Evolutionary conservation across 2,797 vertebrate genomes (phyloP).

Genomic region (Enoplosus armatus): DNA sequence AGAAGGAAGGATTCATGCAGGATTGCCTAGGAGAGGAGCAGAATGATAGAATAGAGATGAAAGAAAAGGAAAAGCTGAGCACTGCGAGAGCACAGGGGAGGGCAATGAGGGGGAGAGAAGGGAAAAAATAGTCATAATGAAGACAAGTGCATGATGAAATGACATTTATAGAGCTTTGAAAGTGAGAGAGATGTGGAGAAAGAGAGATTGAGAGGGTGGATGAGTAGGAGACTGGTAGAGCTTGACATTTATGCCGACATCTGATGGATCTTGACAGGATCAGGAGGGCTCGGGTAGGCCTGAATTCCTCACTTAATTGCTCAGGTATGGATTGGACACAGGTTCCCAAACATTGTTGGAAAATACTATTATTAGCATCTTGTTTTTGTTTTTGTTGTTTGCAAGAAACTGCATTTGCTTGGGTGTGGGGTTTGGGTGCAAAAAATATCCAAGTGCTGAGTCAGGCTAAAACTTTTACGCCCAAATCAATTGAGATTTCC

Average conservation of each 20-base stretch:
- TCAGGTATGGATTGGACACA: constrained; percentile 49
- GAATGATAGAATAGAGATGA: constrained; percentile 76
- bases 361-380: constrained; percentile 50
- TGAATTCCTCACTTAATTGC: constrained; percentile 66
- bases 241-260: constrained; percentile 80
- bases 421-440: constrained; percentile 31
- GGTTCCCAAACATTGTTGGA: constrained; percentile 47
- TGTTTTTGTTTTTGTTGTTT: constrained; percentile 52
- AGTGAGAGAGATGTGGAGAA: constrained; percentile 74
- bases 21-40: constrained; percentile 68
- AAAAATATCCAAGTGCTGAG: constrained; percentile 59
- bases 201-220: constrained; percentile 67
- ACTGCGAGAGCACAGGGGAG: constrained; percentile 64
- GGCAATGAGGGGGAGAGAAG: constrained; percentile 61
- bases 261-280: constrained; percentile 75
- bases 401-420: constrained; percentile 43
- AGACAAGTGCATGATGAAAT: constrained; percentile 86
- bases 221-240: constrained; percentile 69
- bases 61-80: constrained; percentile 72
- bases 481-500: constrained; percentile 74
- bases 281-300: constrained; percentile 35
- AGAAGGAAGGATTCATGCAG: constrained; percentile 74
- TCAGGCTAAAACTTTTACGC: constrained; percentile 57
- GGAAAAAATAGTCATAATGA: constrained; percentile 75
- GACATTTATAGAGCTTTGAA: constrained; percentile 83